A percentile compares a stretch with the other conserved stretches of the same genome.
phyloP scores from a whole-genome alignment of 2,888 invertebrate species.

The Ophion ellenae region DNA sequence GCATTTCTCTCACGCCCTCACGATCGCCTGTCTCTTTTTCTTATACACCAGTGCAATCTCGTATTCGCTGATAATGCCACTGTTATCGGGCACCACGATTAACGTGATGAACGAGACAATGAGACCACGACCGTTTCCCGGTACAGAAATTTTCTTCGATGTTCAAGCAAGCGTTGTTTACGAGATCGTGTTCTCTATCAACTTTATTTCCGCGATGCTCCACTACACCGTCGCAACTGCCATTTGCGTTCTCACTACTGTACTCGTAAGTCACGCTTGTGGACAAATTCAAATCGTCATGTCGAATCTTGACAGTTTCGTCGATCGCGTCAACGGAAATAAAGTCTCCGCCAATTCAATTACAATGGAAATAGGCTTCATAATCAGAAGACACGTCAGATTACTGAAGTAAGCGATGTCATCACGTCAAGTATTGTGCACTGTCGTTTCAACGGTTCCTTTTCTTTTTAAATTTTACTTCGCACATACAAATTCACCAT shows the following conservation, averaged over 20 bases:
- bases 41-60: constrained; percentile 72
- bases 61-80: constrained; percentile 60
- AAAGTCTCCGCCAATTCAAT: neutral
- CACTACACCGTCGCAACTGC: constrained; percentile 61
- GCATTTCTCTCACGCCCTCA: constrained; percentile 55
- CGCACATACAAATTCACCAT: neutral
- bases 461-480: too few relatives aligned
- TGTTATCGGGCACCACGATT: constrained; percentile 25
- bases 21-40: constrained; percentile 68
- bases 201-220: constrained; percentile 62
- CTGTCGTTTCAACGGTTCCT: too few relatives aligned
- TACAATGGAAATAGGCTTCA: constrained; percentile 56
- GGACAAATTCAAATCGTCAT: constrained; percentile 61
- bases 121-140: constrained; percentile 72
- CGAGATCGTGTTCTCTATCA: constrained; percentile 68
- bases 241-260: constrained; percentile 68
- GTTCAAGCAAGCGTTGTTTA: constrained; percentile 64
- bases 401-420: constrained; percentile 69
- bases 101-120: constrained; percentile 69
- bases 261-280: constrained; percentile 71
- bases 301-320: constrained; percentile 14
- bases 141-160: constrained; percentile 71
- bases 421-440: neutral
- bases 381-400: constrained; percentile 71
- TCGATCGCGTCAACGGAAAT: neutral